Base-by-base conservation (phyloP, 1,140 invertebrate genomes). In the Drosophila repletoides region DNA sequence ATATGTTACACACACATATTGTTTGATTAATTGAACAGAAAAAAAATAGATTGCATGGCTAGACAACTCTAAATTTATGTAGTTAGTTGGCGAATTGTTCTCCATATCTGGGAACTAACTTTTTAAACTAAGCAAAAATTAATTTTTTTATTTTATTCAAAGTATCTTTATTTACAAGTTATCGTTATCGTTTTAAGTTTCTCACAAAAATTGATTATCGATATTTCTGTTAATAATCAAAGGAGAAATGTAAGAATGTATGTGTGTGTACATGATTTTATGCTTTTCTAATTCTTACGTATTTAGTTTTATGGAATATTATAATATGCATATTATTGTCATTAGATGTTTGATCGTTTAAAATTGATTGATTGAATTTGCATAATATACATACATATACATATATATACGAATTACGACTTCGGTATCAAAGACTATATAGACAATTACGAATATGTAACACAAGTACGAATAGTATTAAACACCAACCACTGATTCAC, bases 381-480 rank as follows among this genome's bases (percentile, higher is more conserved):
- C 61, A 74, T 65, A 70, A 59, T 73, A 71, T 70, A 71, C 53
- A 73, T 65, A 66, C 59, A 72, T 68, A 48, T 66, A 73, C 48
- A 51, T 66, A 67, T 70, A 55, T 60, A 68, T 79, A 77, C 70
- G 65, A 75, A 52, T 86, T 84, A 84, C 70, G 80, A 84, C 43
- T 79, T 70, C 52, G 79, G 79, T 84, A 83, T 73, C 79, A 84
- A 86, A 53, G 71, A 79, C 80, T 84, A 86, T 84, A 83, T 84
- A 83, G 77, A 83, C 79, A 83, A 83, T 74, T 79, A 84, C 80
- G 74, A 79, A 79, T 86, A 84, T 74, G 56, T 72, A 84, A 86
- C 79, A 84, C 80, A 84, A 84, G n/a, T n/a, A n/a, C n/a, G n/a
- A n/a, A n/a, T n/a, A n/a, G n/a, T 84, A 84, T 86, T 86, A 79